Evolutionary conservation across 2,888 invertebrate genomes (phyloP), one percentile per base, ranked within the genome.

Genomic region (Augochlorella aurata): DNA sequence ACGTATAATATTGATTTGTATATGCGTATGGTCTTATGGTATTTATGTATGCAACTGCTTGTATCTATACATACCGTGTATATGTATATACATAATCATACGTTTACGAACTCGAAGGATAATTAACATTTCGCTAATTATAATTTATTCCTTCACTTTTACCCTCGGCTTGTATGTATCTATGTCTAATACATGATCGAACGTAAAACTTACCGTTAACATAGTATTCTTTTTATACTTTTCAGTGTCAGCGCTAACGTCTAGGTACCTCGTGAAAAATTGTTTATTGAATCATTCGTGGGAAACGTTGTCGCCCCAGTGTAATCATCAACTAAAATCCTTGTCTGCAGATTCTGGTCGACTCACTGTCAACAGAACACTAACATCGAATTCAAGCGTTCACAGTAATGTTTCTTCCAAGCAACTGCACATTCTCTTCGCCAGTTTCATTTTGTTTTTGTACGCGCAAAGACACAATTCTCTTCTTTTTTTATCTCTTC

Each of bases 51-150:
- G 87, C 83, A 80, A 66, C 75, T 86, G 79, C 74, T 68, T 86
- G 82, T 86, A 85, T 86, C 83, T 85, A 90, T 87, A 85, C 77
- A 84, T 89, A 85, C 75, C 79, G 80, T 87, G 82, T 87, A 84
- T 82, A 81, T 82, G 73, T 85, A 87, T 80, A 85, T 89, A 90
- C 89, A 89, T 88, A 89, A 88, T 85, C 84, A 88, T 87, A 89
- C 85, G 85, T 89, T 88, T 90, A 90, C 89, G 90, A 91, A 90
- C 89, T 88, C 86, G 86, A 83, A 90, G 88, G 87, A 85, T 87
- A 85, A 54, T 84, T 85, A 75, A 72, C 45, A 80, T 73, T 82
- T 58, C 78, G 65, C 73, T 84, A 77, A 67, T 80, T 74, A 73
- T 78, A 72, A 78, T 83, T 81, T 65, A 66, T 69, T 74, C 76